Conservation (phyloP, 2,888 invertebrate genomes). For the Dryobotodes eremita region DNA sequence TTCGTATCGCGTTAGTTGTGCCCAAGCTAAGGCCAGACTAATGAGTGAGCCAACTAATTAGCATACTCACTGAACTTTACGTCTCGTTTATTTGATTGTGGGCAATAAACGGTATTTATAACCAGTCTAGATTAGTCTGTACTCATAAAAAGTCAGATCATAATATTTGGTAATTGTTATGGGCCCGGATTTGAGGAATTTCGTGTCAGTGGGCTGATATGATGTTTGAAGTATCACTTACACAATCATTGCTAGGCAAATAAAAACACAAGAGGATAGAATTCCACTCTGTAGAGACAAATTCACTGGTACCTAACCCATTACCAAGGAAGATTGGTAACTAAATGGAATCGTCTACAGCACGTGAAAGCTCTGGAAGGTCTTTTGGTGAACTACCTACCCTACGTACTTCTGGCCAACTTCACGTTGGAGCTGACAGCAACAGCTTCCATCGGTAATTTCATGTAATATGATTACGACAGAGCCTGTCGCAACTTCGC, state of each 20-base stretch:
- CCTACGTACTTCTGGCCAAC: too few relatives aligned
- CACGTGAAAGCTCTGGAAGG: too few relatives aligned
- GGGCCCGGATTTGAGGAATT: slow-evolving; percentile 1
- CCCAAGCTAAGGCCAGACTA: slow-evolving; percentile 35
- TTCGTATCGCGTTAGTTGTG: slow-evolving; percentile 26
- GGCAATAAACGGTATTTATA: slow-evolving; percentile 37
- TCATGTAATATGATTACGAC: background rate
- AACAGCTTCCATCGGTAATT: background rate
- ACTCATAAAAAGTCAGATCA: slow-evolving; percentile 6
- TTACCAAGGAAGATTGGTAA: too few relatives aligned
- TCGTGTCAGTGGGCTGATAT: background rate
- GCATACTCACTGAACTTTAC: slow-evolving; percentile 67
- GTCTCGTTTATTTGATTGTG: slow-evolving; percentile 13
- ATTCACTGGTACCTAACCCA: too few relatives aligned
- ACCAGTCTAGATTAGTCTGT: slow-evolving; percentile 31
- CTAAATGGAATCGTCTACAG: too few relatives aligned
- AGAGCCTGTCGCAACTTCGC: background rate
- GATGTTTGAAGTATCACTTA: background rate
- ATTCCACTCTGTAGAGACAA: too few relatives aligned
- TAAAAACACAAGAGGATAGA: too few relatives aligned
- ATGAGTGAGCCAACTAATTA: slow-evolving; percentile 53
- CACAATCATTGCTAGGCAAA: background rate
- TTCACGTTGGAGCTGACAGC: too few relatives aligned
- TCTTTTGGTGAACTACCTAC: too few relatives aligned
- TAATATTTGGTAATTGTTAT: slow-evolving; percentile 13